Evolutionary conservation across 2,888 invertebrate species (phyloP).

Genomic region (Pandemis heparana): DNA sequence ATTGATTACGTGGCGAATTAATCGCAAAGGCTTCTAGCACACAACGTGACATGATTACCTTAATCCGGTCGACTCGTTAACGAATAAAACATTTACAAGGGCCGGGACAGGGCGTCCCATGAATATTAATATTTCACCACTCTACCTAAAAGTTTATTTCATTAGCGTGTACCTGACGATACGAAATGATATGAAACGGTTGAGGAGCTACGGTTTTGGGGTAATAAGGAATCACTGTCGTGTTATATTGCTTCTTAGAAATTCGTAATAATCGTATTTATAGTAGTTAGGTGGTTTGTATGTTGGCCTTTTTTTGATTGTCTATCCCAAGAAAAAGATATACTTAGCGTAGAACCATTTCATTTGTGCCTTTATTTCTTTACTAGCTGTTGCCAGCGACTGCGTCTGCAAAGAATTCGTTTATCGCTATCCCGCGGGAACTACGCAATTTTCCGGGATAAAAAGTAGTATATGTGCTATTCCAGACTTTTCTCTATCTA

Average conservation of each 20-base stretch:
- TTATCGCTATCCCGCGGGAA: too few species aligned
- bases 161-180: slow-evolving; percentile 67
- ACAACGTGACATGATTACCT: slow-evolving; percentile 83
- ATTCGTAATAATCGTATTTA: too few species aligned
- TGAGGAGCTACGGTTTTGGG: slow-evolving; percentile 14
- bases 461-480: too few species aligned
- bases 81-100: slow-evolving; percentile 85
- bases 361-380: too few species aligned
- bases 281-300: too few species aligned
- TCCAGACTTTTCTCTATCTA: too few species aligned
- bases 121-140: slow-evolving; percentile 81
- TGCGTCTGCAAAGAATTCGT: too few species aligned
- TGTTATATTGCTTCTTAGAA: neutral
- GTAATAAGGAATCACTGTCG: slow-evolving; percentile 2
- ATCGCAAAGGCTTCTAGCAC: slow-evolving; percentile 73
- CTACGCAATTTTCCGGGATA: too few species aligned
- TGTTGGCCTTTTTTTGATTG: too few species aligned
- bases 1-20: slow-evolving; percentile 78
- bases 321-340: too few species aligned
- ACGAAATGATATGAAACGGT: slow-evolving; percentile 51
- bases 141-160: slow-evolving; percentile 82
- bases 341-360: too few species aligned
- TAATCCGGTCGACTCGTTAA: slow-evolving; percentile 81
- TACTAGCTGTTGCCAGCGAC: too few species aligned
- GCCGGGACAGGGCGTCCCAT: slow-evolving; percentile 65